A percentile compares a stretch with the other conserved stretches of the same genome.
Evolutionary conservation across 1,140 invertebrate genomes (phyloP).

Genomic region (Zaprionus inermis): DNA sequence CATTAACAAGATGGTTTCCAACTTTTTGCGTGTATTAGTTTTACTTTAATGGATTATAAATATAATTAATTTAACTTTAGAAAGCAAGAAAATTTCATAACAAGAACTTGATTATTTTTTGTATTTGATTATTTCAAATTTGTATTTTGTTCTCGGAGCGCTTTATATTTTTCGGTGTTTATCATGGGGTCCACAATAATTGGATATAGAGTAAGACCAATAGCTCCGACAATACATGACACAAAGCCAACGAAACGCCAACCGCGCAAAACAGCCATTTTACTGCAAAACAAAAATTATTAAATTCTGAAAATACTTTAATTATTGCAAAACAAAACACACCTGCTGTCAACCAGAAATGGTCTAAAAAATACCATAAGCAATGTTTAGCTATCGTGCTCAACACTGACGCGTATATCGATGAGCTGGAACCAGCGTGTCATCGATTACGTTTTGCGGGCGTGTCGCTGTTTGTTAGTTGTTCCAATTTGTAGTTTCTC

Average conservation of each 20-base stretch:
- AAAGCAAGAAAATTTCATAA: background rate
- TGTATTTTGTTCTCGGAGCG: slow-evolving; percentile 79
- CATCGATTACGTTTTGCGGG: slow-evolving; percentile 35
- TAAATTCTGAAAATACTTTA: slow-evolving; percentile 14
- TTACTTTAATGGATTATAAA: background rate
- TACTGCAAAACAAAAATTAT: slow-evolving; percentile 41
- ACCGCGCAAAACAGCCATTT: slow-evolving; percentile 84
- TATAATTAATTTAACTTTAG: background rate
- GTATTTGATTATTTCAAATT: slow-evolving; percentile 25
- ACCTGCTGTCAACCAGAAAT: slow-evolving; percentile 42
- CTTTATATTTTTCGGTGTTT: slow-evolving; percentile 87
- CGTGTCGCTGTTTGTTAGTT: slow-evolving; percentile 47
- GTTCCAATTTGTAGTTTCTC: slow-evolving; percentile 24
- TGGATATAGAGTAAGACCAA: slow-evolving; percentile 87
- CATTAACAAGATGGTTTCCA: background rate
- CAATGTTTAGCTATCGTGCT: background rate
- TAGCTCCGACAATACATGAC: slow-evolving; percentile 86
- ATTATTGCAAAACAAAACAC: slow-evolving; percentile 63
- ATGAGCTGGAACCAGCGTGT: background rate
- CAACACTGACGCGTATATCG: background rate
- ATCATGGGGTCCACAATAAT: slow-evolving; percentile 88
- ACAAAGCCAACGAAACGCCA: slow-evolving; percentile 87
- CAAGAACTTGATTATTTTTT: background rate
- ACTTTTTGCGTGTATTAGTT: background rate
- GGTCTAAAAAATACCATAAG: slow-evolving; percentile 41